These are phyloP conservation scores for Desmodus rotundus DNA, from an alignment of 2,113 vertebrate genomes.

Conservation along the genomic window DNA sequence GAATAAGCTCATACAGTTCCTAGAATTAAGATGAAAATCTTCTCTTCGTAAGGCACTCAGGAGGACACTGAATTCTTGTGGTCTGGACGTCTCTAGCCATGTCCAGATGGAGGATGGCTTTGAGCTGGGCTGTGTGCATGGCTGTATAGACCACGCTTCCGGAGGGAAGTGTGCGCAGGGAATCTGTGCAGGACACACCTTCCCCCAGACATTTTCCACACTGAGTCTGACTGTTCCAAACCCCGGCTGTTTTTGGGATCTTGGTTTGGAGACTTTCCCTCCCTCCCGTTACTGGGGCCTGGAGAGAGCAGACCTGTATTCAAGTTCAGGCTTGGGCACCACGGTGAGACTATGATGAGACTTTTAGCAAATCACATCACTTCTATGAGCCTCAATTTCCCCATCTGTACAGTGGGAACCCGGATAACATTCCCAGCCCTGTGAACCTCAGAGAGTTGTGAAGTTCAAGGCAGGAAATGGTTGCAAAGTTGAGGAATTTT, in stretches of 20 bases:
- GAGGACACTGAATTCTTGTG: slow-evolving; percentile 46
- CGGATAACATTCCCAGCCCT: neutral
- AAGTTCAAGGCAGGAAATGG: neutral
- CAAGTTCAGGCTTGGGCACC: neutral
- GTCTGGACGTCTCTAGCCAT: neutral
- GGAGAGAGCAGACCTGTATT: slow-evolving; percentile 1
- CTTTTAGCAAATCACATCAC: neutral
- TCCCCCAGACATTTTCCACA: slow-evolving; percentile 49
- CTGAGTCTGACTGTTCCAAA: slow-evolving; percentile 31
- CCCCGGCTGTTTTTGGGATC: slow-evolving; percentile 35
- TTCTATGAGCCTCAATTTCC: neutral
- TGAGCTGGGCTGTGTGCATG: neutral
- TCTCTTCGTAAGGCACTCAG: neutral
- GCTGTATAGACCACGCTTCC: slow-evolving; percentile 36
- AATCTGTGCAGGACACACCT: slow-evolving; percentile 38
- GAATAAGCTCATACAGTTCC: slow-evolving; percentile 51
- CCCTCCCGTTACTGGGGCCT: neutral
- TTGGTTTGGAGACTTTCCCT: slow-evolving; percentile 29
- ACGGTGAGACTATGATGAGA: neutral
- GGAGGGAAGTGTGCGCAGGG: slow-evolving; percentile 52
- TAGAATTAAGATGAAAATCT: slow-evolving; percentile 70
- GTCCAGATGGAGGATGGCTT: neutral
- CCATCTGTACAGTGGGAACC: neutral
- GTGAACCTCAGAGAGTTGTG: neutral
- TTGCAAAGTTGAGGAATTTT: neutral